Percentiles rank a stretch among this genome's conserved stretches.
Evolutionary conservation across 2,888 invertebrate species (phyloP).

Genomic region (Drosophila differens): DNA sequence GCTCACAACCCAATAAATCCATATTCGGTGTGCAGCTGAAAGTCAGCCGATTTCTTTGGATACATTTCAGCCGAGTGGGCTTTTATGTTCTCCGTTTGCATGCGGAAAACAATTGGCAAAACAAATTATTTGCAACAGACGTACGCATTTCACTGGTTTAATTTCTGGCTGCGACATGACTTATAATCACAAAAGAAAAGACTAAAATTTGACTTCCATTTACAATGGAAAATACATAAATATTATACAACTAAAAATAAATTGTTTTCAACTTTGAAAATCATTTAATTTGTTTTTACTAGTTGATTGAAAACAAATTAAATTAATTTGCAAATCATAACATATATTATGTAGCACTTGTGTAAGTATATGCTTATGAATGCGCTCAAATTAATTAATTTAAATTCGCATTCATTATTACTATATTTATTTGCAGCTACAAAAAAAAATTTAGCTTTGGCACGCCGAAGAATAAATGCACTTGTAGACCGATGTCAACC

Average conservation of each 20-base stretch:
- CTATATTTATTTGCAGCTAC: neutral
- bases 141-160: conserved; percentile 29
- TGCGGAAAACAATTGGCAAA: conserved; percentile 50
- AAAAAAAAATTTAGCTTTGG: neutral
- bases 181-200: neutral
- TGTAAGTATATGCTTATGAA: neutral
- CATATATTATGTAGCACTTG: neutral
- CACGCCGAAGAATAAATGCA: neutral
- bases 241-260: neutral
- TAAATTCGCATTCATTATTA: neutral
- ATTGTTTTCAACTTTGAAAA: neutral
- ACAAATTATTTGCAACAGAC: conserved; percentile 44
- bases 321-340: neutral
- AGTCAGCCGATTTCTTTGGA: conserved; percentile 16
- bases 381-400: too few species aligned
- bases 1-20: conserved; percentile 50
- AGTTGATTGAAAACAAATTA: neutral
- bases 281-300: neutral
- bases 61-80: conserved; percentile 40
- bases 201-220: too few species aligned
- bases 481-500: neutral
- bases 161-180: conserved; percentile 24
- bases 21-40: conserved; percentile 37
- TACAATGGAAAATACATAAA: neutral
- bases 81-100: conserved; percentile 15